Base-by-base conservation (phyloP, 2,113 vertebrate species). In the Ochotona princeps region DNA sequence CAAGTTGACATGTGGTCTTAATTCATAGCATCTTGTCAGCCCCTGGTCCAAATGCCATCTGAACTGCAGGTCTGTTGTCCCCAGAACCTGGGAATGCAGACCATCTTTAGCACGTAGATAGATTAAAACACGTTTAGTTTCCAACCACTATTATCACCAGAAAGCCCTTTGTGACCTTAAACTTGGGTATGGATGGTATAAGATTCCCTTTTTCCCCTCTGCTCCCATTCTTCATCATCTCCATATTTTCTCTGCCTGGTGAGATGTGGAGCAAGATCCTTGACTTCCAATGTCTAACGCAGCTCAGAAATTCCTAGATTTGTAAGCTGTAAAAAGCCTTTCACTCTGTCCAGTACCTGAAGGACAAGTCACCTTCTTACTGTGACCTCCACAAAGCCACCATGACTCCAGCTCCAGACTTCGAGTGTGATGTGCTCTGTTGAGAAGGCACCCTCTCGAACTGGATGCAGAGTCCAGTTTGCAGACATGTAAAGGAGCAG, bases 11-110 rank as follows among this genome's bases (percentile, higher is more conserved):
- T 14, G 44, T 75, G 28, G 2, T n/a, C 63, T 92, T 8, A 12
- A 38, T 63, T 30, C 26, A 3, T 26, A 66, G 51, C 20, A 21
- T 79, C 26, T 60, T 23, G 61, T 47, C 51, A 51, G 23, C 35
- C 61, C 26, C 69, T 82, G 51, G 15, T 90, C 35, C 79, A 88
- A 30, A 84, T 69, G 76, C 61, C 54, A 60, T 90, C n/a, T 76
- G n/a, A 66, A 72, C 83, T 35, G 17, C 44, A 32, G 72, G 21
- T 88, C 61, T 76, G 9, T 12, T 30, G 28, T 20, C 61, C 83
- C 26, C 69, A 49, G 51, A 86, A 75, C 44, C 17, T 76, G 35
- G 32, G 90, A 78, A 76, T 57, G 82, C 35, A 18, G 28, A 14
- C 65, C 81, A 60, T 63, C 32, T 30, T 54, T 28, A 60, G 32